Evolutionary conservation across 2,888 invertebrate genomes (phyloP), one percentile per base, ranked within the genome.

Genomic region (Anagyrus pseudococci): DNA sequence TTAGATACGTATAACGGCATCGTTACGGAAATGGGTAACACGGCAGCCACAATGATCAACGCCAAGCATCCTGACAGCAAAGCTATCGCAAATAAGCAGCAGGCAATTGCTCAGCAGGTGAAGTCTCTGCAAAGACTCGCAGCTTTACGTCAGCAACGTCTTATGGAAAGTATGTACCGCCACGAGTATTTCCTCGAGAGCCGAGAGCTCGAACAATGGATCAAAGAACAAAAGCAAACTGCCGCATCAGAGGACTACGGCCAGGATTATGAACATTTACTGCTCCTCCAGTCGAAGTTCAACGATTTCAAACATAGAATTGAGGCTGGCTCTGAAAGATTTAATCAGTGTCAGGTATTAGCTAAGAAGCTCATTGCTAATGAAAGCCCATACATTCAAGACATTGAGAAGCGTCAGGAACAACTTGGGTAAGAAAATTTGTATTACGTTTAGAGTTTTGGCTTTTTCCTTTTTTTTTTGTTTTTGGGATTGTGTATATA

Each of bases 181-280:
- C 95, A 96, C 76, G 96, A 96, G 75, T 97, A 96, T 80, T 87
- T 96, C 78, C 85, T 91, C 0, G 96, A 97, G 81, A 93, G 93
- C 52, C 90, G 90, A 2, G 96, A 96, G 75, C 84, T 97, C 43
- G 94, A 95, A 76, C 87, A 89, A 72, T 97, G 96, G 96, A 94
- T 98, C 54, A 89, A 90, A 67, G 96, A 96, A 72, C 94, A 96
- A 77, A 88, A 92, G 75, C 91, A 93, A 54, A 89, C 91, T 0
- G 96, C 96, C 1, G 90, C 91, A 53, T 93, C 92, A 59, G 96
- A 96, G 74, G 97, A 97, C 78, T 96, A 94, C 74, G 97, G 97
- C 0, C 93, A 93, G 78, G 97, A 98, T 80, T 96, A 92, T 74
- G 95, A 96, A 73, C 96, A 96, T 82, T 81, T 96, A 54, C 78